phyloP scores from a whole-genome alignment of 1,140 invertebrate genomes.

The Euura saliciscinereae region DNA sequence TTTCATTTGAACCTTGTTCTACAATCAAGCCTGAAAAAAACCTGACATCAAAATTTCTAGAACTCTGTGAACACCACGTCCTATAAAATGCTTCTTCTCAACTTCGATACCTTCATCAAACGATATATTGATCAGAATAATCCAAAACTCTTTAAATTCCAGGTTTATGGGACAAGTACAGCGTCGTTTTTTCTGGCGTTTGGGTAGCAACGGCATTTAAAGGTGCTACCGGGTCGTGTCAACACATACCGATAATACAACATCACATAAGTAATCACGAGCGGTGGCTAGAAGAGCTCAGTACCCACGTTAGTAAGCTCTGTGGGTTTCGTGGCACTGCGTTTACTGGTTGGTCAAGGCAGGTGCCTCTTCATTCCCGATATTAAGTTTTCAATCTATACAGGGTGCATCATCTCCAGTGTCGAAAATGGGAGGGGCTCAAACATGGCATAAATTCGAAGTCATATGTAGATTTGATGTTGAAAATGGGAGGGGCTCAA shows the following conservation, averaged over 20 bases:
- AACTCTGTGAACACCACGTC: no score
- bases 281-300: conserved; percentile 67
- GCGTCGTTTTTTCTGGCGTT: conserved; percentile 80
- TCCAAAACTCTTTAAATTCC: conserved; percentile 13
- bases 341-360: conserved; percentile 81
- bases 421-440: conserved; percentile 8
- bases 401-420: background rate
- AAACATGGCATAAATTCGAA: background rate
- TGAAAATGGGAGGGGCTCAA: background rate
- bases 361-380: conserved; percentile 26
- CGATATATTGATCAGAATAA: conserved; percentile 1
- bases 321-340: conserved; percentile 69
- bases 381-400: no score
- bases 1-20: no score
- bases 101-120: conserved; percentile 11
- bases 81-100: conserved; percentile 8
- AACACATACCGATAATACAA: conserved; percentile 69
- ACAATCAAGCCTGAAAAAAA: background rate
- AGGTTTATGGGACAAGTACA: conserved; percentile 80
- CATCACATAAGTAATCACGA: conserved; percentile 74
- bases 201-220: conserved; percentile 95
- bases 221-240: conserved; percentile 82
- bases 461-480: no score
- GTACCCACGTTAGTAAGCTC: conserved; percentile 58
- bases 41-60: background rate